Base-by-base conservation (phyloP, 2,888 invertebrate genomes). In the Aradus depressus region DNA sequence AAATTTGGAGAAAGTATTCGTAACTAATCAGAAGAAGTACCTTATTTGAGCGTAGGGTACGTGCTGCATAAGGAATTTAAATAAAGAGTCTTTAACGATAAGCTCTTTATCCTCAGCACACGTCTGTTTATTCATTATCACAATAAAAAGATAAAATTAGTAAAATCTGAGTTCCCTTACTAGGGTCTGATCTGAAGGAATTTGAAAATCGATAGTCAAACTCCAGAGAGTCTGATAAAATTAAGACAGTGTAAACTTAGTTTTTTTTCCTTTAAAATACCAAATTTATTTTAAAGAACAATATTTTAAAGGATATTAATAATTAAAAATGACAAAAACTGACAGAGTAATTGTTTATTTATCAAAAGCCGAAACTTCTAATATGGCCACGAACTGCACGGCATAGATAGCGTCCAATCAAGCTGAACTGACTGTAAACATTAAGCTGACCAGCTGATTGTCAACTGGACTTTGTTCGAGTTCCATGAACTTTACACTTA, bases 11-110 rank as follows among this genome's bases (percentile, higher is more conserved):
- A n/a, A n/a, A n/a, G n/a, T n/a, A n/a, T n/a, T n/a, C n/a, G n/a
- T n/a, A 43, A 8, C 44, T 28, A 25, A 34, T 12, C 8, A 16
- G 12, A 23, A 18, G 12, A 44, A 47, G 63, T 63, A 72, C 72
- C 71, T 80, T 60, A 88, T 68, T 68, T 88, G 80, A 28, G 87
- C 87, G 51, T 78, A 76, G n/a, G 86, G 84, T 60, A 86, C 80
- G 66, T 87, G 80, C 60, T 78, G 78, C 62, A 80, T 80, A 28
- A 89, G 81, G 67, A 90, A 89, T 62, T 80, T 77, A 69, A 85
- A 82, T 58, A 90, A 73, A 61, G 87, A 84, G 64, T 84, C 81
- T 69, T 86, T 87, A 42, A 90, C 84, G 61, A 82, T 71, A 43
- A 76, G 76, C 66, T 82, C 79, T 64, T 82, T 80, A 60, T 79